phyloP scores from a whole-genome alignment of 2,113 vertebrate genomes.

The Nothocercus nigrocapillus region DNA sequence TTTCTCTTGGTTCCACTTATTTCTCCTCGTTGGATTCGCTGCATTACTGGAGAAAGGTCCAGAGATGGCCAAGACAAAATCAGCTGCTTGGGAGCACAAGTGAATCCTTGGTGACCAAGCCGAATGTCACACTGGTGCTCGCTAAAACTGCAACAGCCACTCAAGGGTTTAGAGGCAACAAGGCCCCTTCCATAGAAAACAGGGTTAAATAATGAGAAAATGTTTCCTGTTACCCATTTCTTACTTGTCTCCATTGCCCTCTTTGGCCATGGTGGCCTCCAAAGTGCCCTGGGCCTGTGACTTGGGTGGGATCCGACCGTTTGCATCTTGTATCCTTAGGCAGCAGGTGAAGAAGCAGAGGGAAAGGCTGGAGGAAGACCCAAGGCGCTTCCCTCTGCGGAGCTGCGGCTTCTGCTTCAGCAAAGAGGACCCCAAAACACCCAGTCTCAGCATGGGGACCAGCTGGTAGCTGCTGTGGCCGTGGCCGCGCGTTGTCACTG shows the following conservation, averaged over 20 bases:
- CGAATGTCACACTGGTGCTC: rapidly evolving
- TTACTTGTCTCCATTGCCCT: neutral
- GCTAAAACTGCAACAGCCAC: rapidly evolving
- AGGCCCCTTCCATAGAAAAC: neutral
- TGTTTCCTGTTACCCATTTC: no score
- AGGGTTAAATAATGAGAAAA: neutral
- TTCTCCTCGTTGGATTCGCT: no score
- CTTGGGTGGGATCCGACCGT: no score
- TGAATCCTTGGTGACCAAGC: rapidly evolving
- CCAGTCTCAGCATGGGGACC: no score
- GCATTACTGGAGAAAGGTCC: no score
- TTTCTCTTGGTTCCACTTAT: neutral
- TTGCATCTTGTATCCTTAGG: no score
- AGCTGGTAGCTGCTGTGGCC: no score
- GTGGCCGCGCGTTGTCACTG: no score
- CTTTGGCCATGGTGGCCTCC: rapidly evolving
- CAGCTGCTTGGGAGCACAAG: neutral
- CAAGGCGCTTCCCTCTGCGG: neutral
- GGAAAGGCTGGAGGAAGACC: neutral
- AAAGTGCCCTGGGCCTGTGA: neutral
- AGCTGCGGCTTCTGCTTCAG: neutral
- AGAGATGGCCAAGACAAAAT: no score
- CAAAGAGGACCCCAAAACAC: neutral
- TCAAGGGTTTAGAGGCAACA: neutral
- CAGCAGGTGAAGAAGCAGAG: neutral